Conservation (phyloP, 35 echinoderm and acorn worm species). For the Heliocidaris tuberculata region DNA sequence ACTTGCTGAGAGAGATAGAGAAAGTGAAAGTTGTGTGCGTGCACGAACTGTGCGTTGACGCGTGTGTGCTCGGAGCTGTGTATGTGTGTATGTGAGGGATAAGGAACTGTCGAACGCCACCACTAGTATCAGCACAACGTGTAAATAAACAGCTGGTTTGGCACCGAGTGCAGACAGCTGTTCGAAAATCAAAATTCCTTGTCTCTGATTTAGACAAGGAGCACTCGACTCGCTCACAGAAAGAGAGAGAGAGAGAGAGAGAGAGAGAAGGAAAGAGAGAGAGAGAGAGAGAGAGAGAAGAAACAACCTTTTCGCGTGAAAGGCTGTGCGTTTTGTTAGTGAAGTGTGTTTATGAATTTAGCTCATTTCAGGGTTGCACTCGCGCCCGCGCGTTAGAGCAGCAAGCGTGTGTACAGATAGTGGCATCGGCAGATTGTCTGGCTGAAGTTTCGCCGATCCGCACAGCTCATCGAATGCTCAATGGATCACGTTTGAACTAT, state of each 20-base stretch:
- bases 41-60: background rate
- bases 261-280: background rate
- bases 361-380: too few species aligned
- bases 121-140: background rate
- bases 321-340: background rate
- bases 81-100: background rate
- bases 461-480: background rate
- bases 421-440: background rate
- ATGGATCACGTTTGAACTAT: constrained; percentile 8
- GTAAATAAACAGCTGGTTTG: constrained; percentile 35
- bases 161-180: constrained; percentile 33
- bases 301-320: background rate
- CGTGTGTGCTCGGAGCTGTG: background rate
- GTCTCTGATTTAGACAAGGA: background rate
- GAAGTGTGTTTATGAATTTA: too few species aligned
- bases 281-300: background rate
- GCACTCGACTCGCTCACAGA: background rate
- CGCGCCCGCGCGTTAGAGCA: background rate
- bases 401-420: background rate
- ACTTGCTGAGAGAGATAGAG: background rate
- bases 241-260: background rate
- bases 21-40: background rate
- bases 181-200: constrained; percentile 22
- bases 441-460: background rate
- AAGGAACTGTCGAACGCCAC: background rate